A percentile compares a stretch with the other conserved stretches of the same genome.
phyloP scores from a whole-genome alignment of 2,797 vertebrate genomes.

The Paramormyrops hopkinsi region DNA sequence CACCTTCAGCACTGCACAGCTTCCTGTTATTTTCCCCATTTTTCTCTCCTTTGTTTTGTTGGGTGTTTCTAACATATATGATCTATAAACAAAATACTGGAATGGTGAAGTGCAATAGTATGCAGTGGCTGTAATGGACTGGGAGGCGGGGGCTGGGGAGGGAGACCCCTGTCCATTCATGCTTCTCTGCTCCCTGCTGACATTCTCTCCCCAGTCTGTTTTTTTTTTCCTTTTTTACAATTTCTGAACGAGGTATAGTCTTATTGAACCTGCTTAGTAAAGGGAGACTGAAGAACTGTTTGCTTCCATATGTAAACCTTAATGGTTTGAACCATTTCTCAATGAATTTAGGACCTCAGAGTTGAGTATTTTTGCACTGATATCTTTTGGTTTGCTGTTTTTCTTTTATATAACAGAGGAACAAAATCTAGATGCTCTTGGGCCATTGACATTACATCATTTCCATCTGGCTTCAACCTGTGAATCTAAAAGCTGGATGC shows the following conservation, averaged over 20 bases:
- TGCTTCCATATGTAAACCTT: slow-evolving; percentile 14
- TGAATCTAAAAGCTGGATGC: slow-evolving; percentile 80
- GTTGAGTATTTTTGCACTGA: slow-evolving; percentile 82
- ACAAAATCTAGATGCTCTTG: slow-evolving; percentile 67
- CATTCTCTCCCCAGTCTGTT: neutral
- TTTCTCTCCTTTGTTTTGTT: slow-evolving; percentile 26
- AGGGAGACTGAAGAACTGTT: slow-evolving; percentile 7
- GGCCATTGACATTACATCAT: slow-evolving; percentile 45
- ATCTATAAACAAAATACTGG: slow-evolving; percentile 14
- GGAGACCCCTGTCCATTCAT: neutral
- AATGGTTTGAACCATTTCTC: slow-evolving; percentile 15
- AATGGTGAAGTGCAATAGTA: slow-evolving; percentile 21
- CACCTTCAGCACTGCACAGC: slow-evolving; percentile 74
- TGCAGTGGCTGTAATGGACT: neutral
- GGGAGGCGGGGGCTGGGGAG: neutral
- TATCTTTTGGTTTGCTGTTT: slow-evolving; percentile 42
- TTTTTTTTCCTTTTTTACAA: neutral
- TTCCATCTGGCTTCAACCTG: slow-evolving; percentile 70
- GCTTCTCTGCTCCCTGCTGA: neutral
- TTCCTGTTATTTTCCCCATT: slow-evolving; percentile 45
- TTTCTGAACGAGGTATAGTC: slow-evolving; percentile 11
- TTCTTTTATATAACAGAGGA: slow-evolving; percentile 54
- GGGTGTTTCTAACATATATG: neutral
- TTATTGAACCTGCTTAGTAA: neutral
- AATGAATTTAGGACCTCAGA: slow-evolving; percentile 59